Base-by-base conservation (phyloP, 2,113 vertebrate genomes). In the Merops nubicus region DNA sequence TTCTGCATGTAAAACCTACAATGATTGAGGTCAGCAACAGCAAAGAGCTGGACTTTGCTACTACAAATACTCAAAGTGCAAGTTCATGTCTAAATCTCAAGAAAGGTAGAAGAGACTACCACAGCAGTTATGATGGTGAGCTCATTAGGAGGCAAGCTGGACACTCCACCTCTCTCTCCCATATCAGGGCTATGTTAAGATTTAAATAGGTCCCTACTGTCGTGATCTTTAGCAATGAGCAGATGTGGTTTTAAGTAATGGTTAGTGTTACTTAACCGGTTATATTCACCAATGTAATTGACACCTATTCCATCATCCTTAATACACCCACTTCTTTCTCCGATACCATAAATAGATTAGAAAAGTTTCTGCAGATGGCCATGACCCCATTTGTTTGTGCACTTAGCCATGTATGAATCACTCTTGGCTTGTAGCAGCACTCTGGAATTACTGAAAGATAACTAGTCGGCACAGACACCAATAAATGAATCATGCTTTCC, bases 401-500 rank as follows among this genome's bases (percentile, higher is more conserved):
- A 98, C 95, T 97, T 95, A 85, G 96, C 95, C 95, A 84, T 65
- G 80, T 76, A 84, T 98, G 98, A 98, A 97, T 98, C 98, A 98
- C 88, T 89, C 93, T 93, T 86, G 97, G 98, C 98, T 98, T 97
- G 63, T 80, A 87, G 89, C 89, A 89, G 96, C 88, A 88, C 90
- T 97, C 94, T 97, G 97, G 93, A 98, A 97, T 93, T 97, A 97
- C 97, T 96, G 98, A 96, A 95, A 62, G 97, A 96, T 96, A 98
- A 97, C 96, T 95, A 97, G 96, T 96, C 68, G 83, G 96, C 94
- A 83, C 96, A 98, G 98, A 98, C 98, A 98, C 97, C 98, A 96
- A 98, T 98, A 98, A 98, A 98, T 98, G 98, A 98, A 98, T 98
- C 98, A 98, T 73, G 93, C 96, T 98, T 98, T 98, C 98, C 97